phyloP scores from a whole-genome alignment of 2,888 invertebrate genomes.

The Trichogramma evanescens region DNA sequence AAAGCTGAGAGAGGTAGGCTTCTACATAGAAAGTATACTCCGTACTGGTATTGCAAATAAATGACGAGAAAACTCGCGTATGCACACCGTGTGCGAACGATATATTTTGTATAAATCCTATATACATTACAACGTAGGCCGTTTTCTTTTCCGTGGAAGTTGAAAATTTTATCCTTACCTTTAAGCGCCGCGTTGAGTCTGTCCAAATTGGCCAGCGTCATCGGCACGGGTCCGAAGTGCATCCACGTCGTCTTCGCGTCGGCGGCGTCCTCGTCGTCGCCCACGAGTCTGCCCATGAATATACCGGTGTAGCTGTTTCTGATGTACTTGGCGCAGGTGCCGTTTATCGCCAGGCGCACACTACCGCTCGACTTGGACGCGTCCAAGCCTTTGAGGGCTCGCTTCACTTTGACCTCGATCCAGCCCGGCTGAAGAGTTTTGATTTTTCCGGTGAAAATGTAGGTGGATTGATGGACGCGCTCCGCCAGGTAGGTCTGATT shows the following conservation, averaged over 20 bases:
- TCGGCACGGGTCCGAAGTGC: conserved; percentile 43
- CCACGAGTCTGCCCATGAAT: conserved; percentile 34
- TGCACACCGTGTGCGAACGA: too few species aligned
- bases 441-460: conserved; percentile 44
- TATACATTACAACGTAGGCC: too few species aligned
- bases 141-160: too few species aligned
- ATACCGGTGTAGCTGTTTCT: conserved; percentile 43
- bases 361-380: conserved; percentile 35
- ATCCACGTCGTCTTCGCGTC: conserved; percentile 29
- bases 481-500: conserved; percentile 38
- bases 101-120: too few species aligned
- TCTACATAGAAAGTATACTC: too few species aligned
- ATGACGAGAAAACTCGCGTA: too few species aligned
- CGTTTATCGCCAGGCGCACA: conserved; percentile 37
- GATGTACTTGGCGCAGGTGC: conserved; percentile 38
- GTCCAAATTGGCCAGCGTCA: conserved; percentile 46
- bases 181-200: conserved; percentile 44
- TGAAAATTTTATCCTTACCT: conserved; percentile 32
- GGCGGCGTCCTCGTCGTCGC: conserved; percentile 14
- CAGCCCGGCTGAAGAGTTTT: conserved; percentile 31
- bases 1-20: too few species aligned
- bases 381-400: conserved; percentile 39
- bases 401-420: conserved; percentile 38
- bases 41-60: too few species aligned
- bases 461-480: conserved; percentile 37